Base-by-base conservation (phyloP, 2,113 vertebrate genomes). In the Orcinus orca region DNA sequence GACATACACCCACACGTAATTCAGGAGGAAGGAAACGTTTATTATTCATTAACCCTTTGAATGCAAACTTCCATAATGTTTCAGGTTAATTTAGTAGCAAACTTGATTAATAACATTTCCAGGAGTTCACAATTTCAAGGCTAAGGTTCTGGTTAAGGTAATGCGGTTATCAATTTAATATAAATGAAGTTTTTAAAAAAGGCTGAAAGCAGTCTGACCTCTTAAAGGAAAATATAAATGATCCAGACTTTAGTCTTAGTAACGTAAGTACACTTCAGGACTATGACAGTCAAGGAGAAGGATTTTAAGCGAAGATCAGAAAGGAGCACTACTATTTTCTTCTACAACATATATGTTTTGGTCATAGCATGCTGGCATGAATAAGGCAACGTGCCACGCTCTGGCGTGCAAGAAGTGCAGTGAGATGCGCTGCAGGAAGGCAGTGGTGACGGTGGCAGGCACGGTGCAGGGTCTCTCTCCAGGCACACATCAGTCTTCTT, bases 401-500 rank as follows among this genome's bases (percentile, higher is more conserved):
- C 26, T 58, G 85, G 89, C 87, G 60, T 86, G 70, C 12, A 70
- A 76, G 62, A 84, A 36, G 33, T 11, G 47, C 1, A 38, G 97
- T 47, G 50, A 50, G 36, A 14, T 3, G 18, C 3, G 58, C 79
- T 50, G 60, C 23, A 23, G 82, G 38, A 21, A 17, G 81, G 83
- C 8, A 38, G n/a, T 6, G 33, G 85, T 0, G 53, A 36, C 0
- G 0, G 82, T 0, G 8, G 84, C 97, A 38, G 79, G 96, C 97
- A n/a, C 0, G 31, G 41, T 14, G 8, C 2, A 0, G 84, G 50
- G 53, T 4, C 53, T 89, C 79, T 87, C 58, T 0, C 2, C 88
- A 1, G 5, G 3, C 2, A 13, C 33, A 15, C 17, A 20, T 99
- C 98, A 99, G 2, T 99, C 99, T 58, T 99, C 99, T 26, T 99